Conservation (phyloP, 2,113 vertebrate genomes). For the Arenaria interpres region DNA sequence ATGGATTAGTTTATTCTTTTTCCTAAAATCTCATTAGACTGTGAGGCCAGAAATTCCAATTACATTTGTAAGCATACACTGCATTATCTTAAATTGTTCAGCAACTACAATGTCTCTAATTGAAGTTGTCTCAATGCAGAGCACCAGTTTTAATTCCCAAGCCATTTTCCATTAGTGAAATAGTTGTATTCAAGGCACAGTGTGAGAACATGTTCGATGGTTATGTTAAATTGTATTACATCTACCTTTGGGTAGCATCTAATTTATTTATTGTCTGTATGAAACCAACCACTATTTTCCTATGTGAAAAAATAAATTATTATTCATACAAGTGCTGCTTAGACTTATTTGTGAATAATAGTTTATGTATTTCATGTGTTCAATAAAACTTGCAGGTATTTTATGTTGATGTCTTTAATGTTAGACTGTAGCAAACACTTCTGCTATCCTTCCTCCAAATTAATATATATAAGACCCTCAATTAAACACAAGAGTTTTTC, state of each 20-base stretch:
- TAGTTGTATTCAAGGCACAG: slow-evolving; percentile 39
- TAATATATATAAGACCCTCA: not conserved
- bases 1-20: slow-evolving; percentile 20
- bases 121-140: slow-evolving; percentile 18
- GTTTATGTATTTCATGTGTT: not conserved
- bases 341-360: not conserved
- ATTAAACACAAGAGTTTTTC: not conserved
- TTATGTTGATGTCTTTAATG: not conserved
- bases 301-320: not conserved
- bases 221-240: slow-evolving; percentile 36
- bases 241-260: slow-evolving; percentile 8
- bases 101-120: slow-evolving; percentile 53
- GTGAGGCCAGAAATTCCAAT: slow-evolving; percentile 40
- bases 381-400: not conserved
- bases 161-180: slow-evolving; percentile 63
- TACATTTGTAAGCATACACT: slow-evolving; percentile 36
- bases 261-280: not conserved
- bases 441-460: not conserved
- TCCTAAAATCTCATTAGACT: slow-evolving; percentile 37
- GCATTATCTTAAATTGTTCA: slow-evolving; percentile 51
- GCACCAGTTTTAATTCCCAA: slow-evolving; percentile 56
- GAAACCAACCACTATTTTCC: slow-evolving; percentile 8
- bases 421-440: not conserved
- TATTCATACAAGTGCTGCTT: not conserved
- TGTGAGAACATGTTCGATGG: slow-evolving; percentile 22